Evolutionary conservation across 1,140 invertebrate genomes (phyloP).

Genomic region (Spodoptera litura): DNA sequence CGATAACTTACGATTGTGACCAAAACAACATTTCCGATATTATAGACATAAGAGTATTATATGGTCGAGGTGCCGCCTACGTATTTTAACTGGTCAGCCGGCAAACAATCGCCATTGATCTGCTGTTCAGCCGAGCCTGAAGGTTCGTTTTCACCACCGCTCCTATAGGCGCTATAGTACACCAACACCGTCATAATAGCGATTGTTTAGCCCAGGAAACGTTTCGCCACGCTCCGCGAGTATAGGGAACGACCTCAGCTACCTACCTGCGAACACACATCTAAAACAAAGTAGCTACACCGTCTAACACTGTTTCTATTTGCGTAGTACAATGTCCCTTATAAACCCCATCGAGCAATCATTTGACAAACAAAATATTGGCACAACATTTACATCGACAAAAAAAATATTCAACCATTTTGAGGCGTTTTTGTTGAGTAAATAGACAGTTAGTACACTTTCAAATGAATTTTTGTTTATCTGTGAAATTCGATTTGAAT

Average conservation of each 20-base stretch:
- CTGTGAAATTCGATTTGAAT: not conserved
- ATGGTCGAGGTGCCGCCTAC: conserved; percentile 41
- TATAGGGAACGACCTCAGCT: conserved; percentile 56
- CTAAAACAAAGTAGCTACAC: conserved; percentile 10
- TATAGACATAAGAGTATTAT: conserved; percentile 39
- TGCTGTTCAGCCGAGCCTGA: conserved; percentile 76
- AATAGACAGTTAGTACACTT: not conserved
- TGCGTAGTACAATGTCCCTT: not conserved
- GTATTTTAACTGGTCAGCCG: conserved; percentile 55
- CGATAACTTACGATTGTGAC: conserved; percentile 26
- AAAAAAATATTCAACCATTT: conserved; percentile 5
- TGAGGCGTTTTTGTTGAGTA: conserved; percentile 6
- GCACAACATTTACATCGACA: conserved; percentile 3
- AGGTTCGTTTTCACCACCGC: conserved; percentile 77
- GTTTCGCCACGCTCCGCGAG: conserved; percentile 74
- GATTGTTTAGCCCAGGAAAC: conserved; percentile 81
- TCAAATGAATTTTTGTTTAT: conserved; percentile 10
- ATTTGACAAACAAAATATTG: not conserved
- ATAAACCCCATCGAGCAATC: not conserved
- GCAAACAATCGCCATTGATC: conserved; percentile 80
- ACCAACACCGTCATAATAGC: conserved; percentile 66
- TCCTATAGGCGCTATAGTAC: conserved; percentile 52
- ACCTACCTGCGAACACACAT: conserved; percentile 54
- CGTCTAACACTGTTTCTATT: not conserved
- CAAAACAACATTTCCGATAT: conserved; percentile 7